Conservation (phyloP, 2,888 invertebrate species). For the Stegana nigrithorax region DNA sequence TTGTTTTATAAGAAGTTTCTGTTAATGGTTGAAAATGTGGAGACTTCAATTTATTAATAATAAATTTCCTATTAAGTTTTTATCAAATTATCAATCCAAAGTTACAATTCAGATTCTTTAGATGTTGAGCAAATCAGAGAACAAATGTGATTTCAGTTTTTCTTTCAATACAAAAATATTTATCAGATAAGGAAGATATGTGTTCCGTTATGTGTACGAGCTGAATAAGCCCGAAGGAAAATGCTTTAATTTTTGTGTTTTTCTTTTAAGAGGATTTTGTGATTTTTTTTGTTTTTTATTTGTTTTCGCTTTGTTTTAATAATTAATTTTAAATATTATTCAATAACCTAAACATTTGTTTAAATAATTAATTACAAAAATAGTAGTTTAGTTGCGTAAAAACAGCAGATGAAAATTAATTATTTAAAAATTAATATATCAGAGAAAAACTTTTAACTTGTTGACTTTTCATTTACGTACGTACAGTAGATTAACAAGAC, state of each 20-base stretch:
- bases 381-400: constrained; percentile 27
- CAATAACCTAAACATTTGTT: constrained; percentile 49
- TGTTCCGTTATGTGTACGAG: too few relatives aligned
- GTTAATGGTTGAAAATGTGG: too few relatives aligned
- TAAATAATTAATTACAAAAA: constrained; percentile 21
- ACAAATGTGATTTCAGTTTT: too few relatives aligned
- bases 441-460: not conserved
- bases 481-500: not conserved
- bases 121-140: too few relatives aligned
- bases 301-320: constrained; percentile 32
- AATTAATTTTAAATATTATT: constrained; percentile 62
- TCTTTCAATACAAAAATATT: too few relatives aligned
- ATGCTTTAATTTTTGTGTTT: constrained; percentile 27
- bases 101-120: too few relatives aligned
- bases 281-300: constrained; percentile 44
- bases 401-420: constrained; percentile 22
- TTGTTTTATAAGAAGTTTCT: too few relatives aligned
- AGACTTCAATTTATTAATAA: too few relatives aligned
- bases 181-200: too few relatives aligned
- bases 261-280: constrained; percentile 29
- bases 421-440: constrained; percentile 7
- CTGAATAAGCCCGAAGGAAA: too few relatives aligned
- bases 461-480: not conserved
- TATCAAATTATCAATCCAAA: too few relatives aligned
- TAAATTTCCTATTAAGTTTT: too few relatives aligned